Evolutionary conservation across 2,113 vertebrate species (phyloP), one percentile per base, ranked within the genome.

Genomic region (Oncorhynchus masou): DNA sequence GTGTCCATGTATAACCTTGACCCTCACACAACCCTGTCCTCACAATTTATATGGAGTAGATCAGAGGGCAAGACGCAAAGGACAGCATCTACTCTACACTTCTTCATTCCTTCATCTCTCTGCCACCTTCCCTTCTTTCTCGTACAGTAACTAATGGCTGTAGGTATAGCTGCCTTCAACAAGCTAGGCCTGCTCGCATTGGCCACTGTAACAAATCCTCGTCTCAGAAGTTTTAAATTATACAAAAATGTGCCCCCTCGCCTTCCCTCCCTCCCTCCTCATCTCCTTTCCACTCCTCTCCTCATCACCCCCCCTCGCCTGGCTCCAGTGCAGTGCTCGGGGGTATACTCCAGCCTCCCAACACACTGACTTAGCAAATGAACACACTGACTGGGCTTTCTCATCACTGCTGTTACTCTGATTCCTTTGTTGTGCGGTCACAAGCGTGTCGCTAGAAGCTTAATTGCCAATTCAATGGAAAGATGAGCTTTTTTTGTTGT

Each of bases 201-300:
- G 91, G 88, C 83, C 87, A 85, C 83, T 82, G 88, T 90, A 92
- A 92, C 83, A 88, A 85, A 92, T 91, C 84, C 79, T n/a, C n/a
- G 76, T 91, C 91, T 85, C 16, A 54, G 74, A 90, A 92, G 92
- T 91, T 91, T 92, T 91, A 89, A 92, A 91, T 91, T 84, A 93
- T 92, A 91, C 88, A 92, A 88, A 87, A 88, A 85, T 90, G 88
- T 91, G 89, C 87, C 91, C 92, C 92, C 92, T 91, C 59, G 67
- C 79, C 86, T 85, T 88, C 89, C 82, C 85, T 88, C 5, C 31
- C 19, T 51, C 45, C 45, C 54, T 45, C 20, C 60, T 48, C 57
- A 16, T 70, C 57, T 25, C 79, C 34, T 9, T 49, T 34, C 39
- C 70, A 68, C 39, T 45, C 64, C 31, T 66, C 71, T 1, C 60